Conservation (phyloP, 2,888 invertebrate genomes). For the Agriopis leucophaearia region DNA sequence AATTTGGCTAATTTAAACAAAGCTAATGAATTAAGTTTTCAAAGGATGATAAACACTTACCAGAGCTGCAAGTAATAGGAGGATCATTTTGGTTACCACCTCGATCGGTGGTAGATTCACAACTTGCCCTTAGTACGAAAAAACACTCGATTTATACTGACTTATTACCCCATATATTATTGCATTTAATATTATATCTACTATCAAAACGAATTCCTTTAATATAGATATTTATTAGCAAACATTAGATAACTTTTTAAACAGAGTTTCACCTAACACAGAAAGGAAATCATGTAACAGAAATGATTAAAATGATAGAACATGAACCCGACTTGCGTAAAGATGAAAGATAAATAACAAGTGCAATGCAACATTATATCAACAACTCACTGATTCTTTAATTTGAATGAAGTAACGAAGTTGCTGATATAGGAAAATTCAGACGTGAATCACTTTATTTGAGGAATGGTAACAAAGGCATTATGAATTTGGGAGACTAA, state of each 20-base stretch:
- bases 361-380: conserved; percentile 7
- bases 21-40: not conserved
- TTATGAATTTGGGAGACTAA: not conserved
- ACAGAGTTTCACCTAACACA: conserved; percentile 34
- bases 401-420: not conserved
- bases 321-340: conserved; percentile 42
- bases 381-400: conserved; percentile 4
- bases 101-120: conserved; percentile 58
- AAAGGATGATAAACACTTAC: conserved; percentile 58
- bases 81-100: conserved; percentile 60
- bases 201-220: conserved; percentile 31
- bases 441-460: conserved; percentile 29
- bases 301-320: conserved; percentile 40
- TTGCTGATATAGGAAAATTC: conserved; percentile 23
- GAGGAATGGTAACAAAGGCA: conserved; percentile 18
- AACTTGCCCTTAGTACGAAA: conserved; percentile 50
- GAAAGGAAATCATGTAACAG: conserved; percentile 33
- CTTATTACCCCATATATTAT: conserved; percentile 63
- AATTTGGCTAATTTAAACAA: not conserved
- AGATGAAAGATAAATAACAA: conserved; percentile 32
- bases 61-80: conserved; percentile 63
- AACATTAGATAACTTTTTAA: conserved; percentile 42
- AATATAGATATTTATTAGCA: conserved; percentile 53
- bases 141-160: conserved; percentile 65
- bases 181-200: conserved; percentile 49